Evolutionary conservation across 2,113 vertebrate genomes (phyloP), one percentile per base, ranked within the genome.

Genomic region (Eretmochelys imbricata): DNA sequence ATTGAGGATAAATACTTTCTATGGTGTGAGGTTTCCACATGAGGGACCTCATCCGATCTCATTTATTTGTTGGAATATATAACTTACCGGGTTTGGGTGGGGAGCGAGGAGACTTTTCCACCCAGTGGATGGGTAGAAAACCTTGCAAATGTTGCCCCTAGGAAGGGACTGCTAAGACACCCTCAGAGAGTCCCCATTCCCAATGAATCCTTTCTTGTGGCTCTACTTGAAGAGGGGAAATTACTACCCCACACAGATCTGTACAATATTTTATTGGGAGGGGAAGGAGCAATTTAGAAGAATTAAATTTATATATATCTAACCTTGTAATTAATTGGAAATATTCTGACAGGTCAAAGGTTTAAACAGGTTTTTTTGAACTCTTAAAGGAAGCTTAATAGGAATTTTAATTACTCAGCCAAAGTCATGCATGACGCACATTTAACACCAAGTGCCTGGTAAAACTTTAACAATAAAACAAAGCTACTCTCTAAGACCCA

Each of bases 401-500:
- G 94, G 96, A 97, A 98, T 96, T 92, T 96, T 94, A 97, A 98
- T 95, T 82, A 90, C 53, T 14, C 0, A 0, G 89, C 35, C 65
- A 90, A 89, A 87, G 82, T 62, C 0, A 3, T 1, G 38, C 86
- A 13, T 46, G 80, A 85, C 42, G 27, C 82, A 24, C 54, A 1
- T 22, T 90, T 29, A 1, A 54, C 1, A 92, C 76, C 29, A 10
- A 27, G 10, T 7, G 46, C 65, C 48, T 1, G 0, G 87, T 53
- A 78, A 94, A 95, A 94, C 91, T 94, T 78, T 5, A 92, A 93
- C 82, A 86, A 50, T 92, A 88, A 51, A 87, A 2, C 38, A 29
- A 42, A 57, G 31, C 19, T 48, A 22, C 2, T 72, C 85, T 51
- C 48, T 69, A 80, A 89, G 86, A 91, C 55, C 42, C 83, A 62